Evolutionary conservation across 2,888 invertebrate genomes (phyloP).

Genomic region (Eupithecia dodoneata): DNA sequence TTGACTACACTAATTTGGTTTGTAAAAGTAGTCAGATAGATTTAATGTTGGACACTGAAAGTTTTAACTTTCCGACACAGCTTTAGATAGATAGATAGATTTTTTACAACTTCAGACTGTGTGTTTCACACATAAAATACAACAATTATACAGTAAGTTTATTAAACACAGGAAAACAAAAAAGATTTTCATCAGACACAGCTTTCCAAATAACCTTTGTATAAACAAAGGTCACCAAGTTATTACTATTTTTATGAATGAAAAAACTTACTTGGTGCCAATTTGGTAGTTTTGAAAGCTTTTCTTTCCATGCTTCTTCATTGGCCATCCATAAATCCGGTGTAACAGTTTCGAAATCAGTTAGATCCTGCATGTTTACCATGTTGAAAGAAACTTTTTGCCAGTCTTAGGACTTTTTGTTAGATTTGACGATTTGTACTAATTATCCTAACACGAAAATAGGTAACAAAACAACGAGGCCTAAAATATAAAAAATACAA

Average conservation of each 20-base stretch:
- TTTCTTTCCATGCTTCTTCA: slow-evolving; percentile 77
- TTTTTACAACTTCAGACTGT: no score
- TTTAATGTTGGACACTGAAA: not conserved
- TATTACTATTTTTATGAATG: slow-evolving; percentile 2
- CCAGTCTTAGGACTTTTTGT: not conserved
- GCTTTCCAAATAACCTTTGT: slow-evolving; percentile 43
- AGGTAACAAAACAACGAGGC: not conserved
- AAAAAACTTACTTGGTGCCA: slow-evolving; percentile 65
- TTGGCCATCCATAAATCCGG: slow-evolving; percentile 79
- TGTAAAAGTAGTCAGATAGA: no score
- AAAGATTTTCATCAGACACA: no score
- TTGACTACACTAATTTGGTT: no score
- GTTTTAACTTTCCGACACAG: not conserved
- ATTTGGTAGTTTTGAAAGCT: slow-evolving; percentile 65
- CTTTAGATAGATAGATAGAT: no score
- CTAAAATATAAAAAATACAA: not conserved
- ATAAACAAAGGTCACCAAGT: slow-evolving; percentile 68
- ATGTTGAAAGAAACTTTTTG: not conserved
- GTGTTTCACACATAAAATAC: no score
- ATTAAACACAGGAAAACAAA: no score
- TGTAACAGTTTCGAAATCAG: slow-evolving; percentile 73
- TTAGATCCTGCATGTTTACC: slow-evolving; percentile 63
- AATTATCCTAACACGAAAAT: not conserved
- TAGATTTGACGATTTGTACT: not conserved
- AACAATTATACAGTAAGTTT: no score